Percentiles rank a stretch among this genome's conserved stretches.
Conservation (phyloP, 1,140 invertebrate species). For the Brachionus calyciflorus region DNA sequence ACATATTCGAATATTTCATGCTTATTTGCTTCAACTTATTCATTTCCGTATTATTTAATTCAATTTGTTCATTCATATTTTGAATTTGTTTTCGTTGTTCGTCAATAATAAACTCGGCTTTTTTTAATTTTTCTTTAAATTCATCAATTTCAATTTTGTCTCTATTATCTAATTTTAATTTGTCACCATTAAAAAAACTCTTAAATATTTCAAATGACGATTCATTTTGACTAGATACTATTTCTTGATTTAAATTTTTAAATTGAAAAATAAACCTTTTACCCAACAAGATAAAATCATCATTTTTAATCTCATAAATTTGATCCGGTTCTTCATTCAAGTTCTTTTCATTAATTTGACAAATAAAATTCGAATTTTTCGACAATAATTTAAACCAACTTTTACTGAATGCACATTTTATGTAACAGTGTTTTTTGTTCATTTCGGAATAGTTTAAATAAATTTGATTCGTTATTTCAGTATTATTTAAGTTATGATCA, state of each 20-base stretch:
- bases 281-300: not conserved
- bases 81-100: constrained; percentile 41
- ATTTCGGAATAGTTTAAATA: not conserved
- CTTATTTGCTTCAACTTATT: not conserved
- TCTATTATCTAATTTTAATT: not conserved
- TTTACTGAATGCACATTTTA: not conserved
- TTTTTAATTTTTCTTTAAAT: not conserved
- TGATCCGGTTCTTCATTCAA: not conserved
- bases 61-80: constrained; percentile 27
- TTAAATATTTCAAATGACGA: not conserved
- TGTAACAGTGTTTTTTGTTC: not conserved
- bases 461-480: not conserved
- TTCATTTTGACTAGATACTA: not conserved
- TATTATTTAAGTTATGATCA: not conserved
- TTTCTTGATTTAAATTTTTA: not conserved
- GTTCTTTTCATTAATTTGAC: not conserved
- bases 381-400: not conserved
- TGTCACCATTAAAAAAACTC: not conserved
- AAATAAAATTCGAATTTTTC: not conserved
- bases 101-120: not conserved
- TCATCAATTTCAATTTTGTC: not conserved
- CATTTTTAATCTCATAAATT: not conserved
- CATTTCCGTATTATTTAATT: constrained; percentile 7
- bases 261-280: constrained; percentile 14
- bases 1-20: not conserved